Evolutionary conservation across 2,888 invertebrate genomes (phyloP), one percentile per base, ranked within the genome.

Genomic region (Ischnura elegans): DNA sequence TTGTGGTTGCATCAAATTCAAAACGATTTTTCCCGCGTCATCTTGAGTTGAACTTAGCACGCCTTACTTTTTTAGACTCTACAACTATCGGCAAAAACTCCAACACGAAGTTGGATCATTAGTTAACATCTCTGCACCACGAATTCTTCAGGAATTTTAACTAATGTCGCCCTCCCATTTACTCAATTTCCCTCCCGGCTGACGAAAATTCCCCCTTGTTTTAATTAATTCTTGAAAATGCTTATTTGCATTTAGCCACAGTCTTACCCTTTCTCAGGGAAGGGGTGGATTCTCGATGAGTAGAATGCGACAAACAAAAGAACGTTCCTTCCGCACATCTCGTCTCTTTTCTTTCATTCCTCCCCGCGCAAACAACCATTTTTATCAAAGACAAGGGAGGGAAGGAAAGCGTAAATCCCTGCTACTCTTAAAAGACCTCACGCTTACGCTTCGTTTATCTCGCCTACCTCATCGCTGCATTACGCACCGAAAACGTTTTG

Each of bases 401-500:
- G 25, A 16, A 36, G 36, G 16, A 36, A 76, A 36, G 76, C 76
- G 76, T 76, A 76, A 76, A 76, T 76, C 76, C 76, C 76, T 36
- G 76, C 76, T 76, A 29, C 16, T 10, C 76, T 76, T 76, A 76
- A 76, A n/a, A 47, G 51, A 87, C 87, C 36, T 87, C 51, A 86
- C 86, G 86, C 86, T 86, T n/a, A n/a, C 25, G 86, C 10, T 42
- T 55, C 87, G 51, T 55, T 87, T 87, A 87, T 87, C 87, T 87
- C 87, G 47, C 47, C 55, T 87, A 10, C 87, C n/a, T n/a, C 87
- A 55, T 47, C 87, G 51, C 51, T 87, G 55, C 86, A 86, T 86
- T 86, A 86, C 86, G 86, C 87, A 21, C 76, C 87, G 46, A 87
- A 29, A 87, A 87, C 51, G 87, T 51, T 87, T 87, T 87, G 76